These are phyloP conservation scores for Gulo gulo DNA, from an alignment of 2,113 vertebrate genomes.

Conservation along the genomic window DNA sequence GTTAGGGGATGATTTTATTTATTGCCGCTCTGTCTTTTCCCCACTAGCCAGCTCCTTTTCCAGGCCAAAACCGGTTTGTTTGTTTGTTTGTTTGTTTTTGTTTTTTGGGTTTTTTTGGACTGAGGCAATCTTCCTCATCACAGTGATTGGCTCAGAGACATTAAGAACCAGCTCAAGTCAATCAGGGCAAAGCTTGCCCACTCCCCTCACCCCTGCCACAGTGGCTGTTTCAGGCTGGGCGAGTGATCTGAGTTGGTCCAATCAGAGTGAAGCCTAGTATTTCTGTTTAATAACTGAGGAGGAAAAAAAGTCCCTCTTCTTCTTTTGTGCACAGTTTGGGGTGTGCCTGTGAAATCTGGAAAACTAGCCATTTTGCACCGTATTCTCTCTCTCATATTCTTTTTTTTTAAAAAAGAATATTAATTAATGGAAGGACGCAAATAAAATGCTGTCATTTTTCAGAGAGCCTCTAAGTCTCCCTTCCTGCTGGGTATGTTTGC, in stretches of 20 bases:
- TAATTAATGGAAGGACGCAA: not conserved
- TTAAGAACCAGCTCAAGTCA: not conserved
- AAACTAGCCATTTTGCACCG: not conserved
- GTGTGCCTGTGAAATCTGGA: not conserved
- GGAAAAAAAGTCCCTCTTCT: not conserved
- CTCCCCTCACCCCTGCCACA: too few species aligned
- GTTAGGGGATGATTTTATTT: not conserved
- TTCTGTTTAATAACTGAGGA: not conserved
- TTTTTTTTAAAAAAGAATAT: not conserved
- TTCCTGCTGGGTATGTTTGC: not conserved
- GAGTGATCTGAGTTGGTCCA: not conserved
- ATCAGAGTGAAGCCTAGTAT: not conserved
- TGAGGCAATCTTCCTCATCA: not conserved
- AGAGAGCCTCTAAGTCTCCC: not conserved
- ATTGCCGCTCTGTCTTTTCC: not conserved
- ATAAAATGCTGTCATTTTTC: not conserved
- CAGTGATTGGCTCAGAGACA: not conserved
- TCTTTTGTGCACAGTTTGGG: not conserved
- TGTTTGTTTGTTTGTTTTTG: not conserved
- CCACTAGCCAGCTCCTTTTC: fast-evolving
- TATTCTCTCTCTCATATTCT: not conserved
- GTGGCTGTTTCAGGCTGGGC: not conserved
- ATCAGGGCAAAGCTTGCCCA: not conserved
- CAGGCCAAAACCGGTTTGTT: not conserved
- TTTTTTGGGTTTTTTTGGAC: not conserved